Conservation (phyloP, 2,797 vertebrate species). For the Oreochromis mossambicus region DNA sequence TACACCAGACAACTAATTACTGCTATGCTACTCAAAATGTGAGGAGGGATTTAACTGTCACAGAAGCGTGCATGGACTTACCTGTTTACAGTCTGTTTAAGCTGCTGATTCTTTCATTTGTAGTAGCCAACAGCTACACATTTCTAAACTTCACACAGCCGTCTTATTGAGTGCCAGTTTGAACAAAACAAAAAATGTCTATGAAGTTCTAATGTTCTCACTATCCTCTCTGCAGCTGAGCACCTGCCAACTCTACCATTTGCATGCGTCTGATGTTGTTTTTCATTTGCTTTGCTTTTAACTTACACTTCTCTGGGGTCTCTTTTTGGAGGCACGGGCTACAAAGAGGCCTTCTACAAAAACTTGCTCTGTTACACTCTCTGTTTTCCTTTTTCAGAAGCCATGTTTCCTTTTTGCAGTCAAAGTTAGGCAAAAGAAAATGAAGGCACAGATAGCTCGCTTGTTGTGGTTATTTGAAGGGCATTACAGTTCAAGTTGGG, state of each 20-base stretch:
- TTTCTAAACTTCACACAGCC: not conserved
- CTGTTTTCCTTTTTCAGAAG: not conserved
- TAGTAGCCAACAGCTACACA: slow-evolving; percentile 5
- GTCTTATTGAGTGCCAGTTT: slow-evolving; percentile 29
- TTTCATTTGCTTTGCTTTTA: slow-evolving; percentile 46
- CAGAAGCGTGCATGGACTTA: not conserved
- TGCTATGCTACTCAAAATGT: not conserved
- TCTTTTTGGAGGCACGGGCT: slow-evolving; percentile 17
- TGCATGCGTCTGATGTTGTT: slow-evolving; percentile 44
- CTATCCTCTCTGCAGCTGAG: slow-evolving; percentile 20
- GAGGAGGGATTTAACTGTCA: slow-evolving; percentile 19
- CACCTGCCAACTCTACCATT: slow-evolving; percentile 38
- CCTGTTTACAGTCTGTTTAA: not conserved
- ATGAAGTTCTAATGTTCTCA: slow-evolving; percentile 32
- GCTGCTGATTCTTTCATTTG: not conserved
- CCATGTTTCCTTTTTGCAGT: not conserved
- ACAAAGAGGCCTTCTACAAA: slow-evolving; percentile 35
- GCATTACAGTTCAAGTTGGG: not conserved
- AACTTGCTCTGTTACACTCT: not conserved
- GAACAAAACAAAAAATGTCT: slow-evolving; percentile 10
- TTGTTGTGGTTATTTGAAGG: not conserved
- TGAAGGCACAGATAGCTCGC: not conserved
- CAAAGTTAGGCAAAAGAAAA: not conserved
- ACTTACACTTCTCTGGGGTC: slow-evolving; percentile 45
- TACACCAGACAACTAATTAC: slow-evolving; percentile 45